Conservation (phyloP, 2,797 vertebrate genomes). For the Falco columbarius region DNA sequence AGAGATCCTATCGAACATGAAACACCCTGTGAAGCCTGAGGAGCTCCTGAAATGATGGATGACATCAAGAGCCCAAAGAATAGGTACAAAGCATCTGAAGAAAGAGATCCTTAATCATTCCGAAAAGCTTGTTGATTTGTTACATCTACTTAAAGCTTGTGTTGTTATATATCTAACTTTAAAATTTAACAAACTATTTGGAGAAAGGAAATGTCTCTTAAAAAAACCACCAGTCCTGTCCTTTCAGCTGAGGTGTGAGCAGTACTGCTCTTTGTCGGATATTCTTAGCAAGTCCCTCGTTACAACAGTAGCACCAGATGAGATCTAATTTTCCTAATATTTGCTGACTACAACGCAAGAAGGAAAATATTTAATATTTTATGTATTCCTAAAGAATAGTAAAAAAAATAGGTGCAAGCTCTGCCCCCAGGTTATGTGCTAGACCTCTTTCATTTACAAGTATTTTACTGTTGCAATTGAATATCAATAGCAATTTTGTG, state of each 20-base stretch:
- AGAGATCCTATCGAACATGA: not conserved
- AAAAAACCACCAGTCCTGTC: not conserved
- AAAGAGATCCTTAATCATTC: constrained; percentile 18
- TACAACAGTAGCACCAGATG: not conserved
- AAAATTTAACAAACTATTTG: not conserved
- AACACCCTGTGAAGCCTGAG: not conserved
- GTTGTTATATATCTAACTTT: not conserved
- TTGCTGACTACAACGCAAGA: not conserved
- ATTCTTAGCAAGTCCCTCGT: not conserved
- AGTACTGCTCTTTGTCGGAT: not conserved
- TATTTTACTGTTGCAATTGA: not conserved
- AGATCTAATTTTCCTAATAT: not conserved
- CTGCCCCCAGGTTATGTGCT: not conserved
- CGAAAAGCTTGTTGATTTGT: constrained; percentile 25
- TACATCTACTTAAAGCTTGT: not conserved
- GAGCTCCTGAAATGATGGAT: not conserved
- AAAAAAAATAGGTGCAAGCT: not conserved
- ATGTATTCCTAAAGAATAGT: not conserved
- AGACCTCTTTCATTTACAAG: not conserved
- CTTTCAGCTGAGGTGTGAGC: not conserved
- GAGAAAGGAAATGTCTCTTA: not conserved
- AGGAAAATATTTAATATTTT: not conserved
- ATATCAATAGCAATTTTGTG: not conserved
- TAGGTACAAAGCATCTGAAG: not conserved
- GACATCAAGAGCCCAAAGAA: not conserved